phyloP scores from a whole-genome alignment of 2,797 vertebrate genomes.

The Platyrinchus mystaceus region DNA sequence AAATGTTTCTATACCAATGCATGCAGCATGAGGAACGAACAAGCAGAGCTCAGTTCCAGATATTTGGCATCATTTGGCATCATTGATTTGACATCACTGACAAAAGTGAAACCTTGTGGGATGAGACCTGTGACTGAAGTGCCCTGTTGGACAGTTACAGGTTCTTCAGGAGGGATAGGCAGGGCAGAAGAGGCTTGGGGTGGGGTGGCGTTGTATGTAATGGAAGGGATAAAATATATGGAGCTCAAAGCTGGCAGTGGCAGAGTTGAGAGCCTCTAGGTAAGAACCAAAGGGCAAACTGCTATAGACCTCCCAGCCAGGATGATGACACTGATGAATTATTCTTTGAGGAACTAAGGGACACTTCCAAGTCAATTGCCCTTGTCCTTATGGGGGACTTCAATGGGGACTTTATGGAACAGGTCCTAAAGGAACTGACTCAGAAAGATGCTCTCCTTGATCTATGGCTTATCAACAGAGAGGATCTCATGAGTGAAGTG shows the following conservation, averaged over 20 bases:
- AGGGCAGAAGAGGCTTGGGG: not conserved
- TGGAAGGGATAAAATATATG: not conserved
- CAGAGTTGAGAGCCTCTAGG: not conserved
- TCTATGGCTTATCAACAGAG: not conserved
- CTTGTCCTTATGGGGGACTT: not conserved
- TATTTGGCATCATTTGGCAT: not conserved
- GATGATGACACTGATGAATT: not conserved
- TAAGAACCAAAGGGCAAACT: not conserved
- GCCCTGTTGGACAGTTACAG: not conserved
- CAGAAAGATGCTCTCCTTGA: not conserved
- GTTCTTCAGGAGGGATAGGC: not conserved
- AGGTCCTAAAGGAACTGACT: not conserved
- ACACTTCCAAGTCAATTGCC: not conserved
- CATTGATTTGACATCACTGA: not conserved
- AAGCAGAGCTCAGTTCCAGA: not conserved
- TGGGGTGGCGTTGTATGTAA: not conserved
- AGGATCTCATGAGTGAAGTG: not conserved
- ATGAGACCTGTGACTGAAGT: not conserved
- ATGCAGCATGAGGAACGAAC: not conserved
- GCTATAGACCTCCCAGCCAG: not conserved
- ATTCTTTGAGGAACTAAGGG: not conserved
- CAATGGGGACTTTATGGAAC: not conserved
- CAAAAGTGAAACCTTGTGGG: not conserved
- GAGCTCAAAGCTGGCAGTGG: not conserved
- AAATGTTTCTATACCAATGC: not conserved